Percentiles rank a stretch among this genome's conserved stretches.
phyloP scores from a whole-genome alignment of 2,888 invertebrate genomes.

The Labia minor region DNA sequence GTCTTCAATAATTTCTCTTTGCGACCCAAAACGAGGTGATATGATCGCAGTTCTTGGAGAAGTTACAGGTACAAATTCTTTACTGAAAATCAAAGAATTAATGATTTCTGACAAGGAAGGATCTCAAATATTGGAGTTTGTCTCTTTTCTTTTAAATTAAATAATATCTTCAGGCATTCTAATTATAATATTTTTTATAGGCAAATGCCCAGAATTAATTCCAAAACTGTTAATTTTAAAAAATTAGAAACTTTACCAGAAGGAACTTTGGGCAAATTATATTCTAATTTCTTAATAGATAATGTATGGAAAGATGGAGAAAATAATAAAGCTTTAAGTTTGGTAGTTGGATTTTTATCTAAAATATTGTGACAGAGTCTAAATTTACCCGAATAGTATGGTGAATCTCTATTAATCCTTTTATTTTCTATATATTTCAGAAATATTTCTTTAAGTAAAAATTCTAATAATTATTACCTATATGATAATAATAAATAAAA shows the following conservation, averaged over 20 bases:
- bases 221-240: constrained; percentile 64
- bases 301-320: constrained; percentile 57
- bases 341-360: no score
- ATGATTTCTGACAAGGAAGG: constrained; percentile 76
- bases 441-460: no score
- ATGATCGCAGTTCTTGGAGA: constrained; percentile 94
- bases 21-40: constrained; percentile 70
- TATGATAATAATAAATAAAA: no score
- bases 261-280: constrained; percentile 75
- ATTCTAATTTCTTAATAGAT: constrained; percentile 67
- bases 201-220: constrained; percentile 78
- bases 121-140: constrained; percentile 47
- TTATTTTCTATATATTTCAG: no score
- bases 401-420: no score
- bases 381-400: no score
- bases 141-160: no score
- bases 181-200: no score
- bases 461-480: no score
- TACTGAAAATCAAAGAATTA: constrained; percentile 56
- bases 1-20: constrained; percentile 70
- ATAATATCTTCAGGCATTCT: no score
- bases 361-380: no score
- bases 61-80: constrained; percentile 63
- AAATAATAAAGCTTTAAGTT: no score
- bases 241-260: constrained; percentile 59